Evolutionary conservation across 1,140 invertebrate genomes (phyloP).

Genomic region (Uloborus diversus): DNA sequence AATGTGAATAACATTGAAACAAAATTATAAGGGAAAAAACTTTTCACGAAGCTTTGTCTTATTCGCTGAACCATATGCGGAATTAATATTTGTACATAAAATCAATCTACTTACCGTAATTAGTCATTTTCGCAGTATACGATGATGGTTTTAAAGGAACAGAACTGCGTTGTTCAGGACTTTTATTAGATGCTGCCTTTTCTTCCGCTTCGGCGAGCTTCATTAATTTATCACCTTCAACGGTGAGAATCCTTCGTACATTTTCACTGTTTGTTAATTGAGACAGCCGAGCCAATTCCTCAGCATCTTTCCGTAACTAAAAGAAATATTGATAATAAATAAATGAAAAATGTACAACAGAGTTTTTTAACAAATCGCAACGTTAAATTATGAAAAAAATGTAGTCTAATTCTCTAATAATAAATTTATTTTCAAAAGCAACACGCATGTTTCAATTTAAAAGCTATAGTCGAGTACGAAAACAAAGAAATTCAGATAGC

Average conservation of each 20-base stretch:
- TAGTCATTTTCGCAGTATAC: background rate
- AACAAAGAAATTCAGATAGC: too few relatives aligned
- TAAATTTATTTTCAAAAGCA: too few relatives aligned
- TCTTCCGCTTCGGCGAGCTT: conserved; percentile 22
- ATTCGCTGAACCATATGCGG: background rate
- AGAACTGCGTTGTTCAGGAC: background rate
- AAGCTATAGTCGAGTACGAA: too few relatives aligned
- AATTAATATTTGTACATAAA: background rate
- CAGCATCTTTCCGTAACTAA: conserved; percentile 28
- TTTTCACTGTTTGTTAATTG: conserved; percentile 17
- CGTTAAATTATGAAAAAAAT: too few relatives aligned
- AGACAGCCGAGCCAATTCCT: conserved; percentile 11
- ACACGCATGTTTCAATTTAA: too few relatives aligned
- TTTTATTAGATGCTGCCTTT: background rate
- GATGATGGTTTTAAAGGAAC: background rate
- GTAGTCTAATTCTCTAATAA: too few relatives aligned
- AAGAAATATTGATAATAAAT: background rate
- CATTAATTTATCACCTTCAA: conserved; percentile 10
- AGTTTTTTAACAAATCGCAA: too few relatives aligned
- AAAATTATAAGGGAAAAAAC: too few relatives aligned
- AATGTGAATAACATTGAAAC: too few relatives aligned
- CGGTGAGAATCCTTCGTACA: conserved; percentile 26
- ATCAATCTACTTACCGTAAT: background rate
- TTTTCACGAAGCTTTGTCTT: background rate
- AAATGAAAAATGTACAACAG: background rate